Conservation (phyloP, 2,113 vertebrate species). For the Nothocercus julius region DNA sequence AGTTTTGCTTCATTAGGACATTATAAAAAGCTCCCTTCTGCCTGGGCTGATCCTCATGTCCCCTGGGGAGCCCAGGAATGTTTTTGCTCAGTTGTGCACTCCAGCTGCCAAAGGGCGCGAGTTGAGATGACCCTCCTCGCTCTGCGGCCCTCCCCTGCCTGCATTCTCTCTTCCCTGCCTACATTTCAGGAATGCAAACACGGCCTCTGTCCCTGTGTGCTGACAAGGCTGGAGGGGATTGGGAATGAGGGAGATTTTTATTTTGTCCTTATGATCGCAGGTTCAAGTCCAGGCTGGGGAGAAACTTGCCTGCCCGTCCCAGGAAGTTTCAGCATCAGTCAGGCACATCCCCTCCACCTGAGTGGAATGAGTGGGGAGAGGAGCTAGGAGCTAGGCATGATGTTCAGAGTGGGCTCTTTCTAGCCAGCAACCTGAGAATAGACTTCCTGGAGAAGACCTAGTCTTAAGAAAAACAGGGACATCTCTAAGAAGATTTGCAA, state of each 20-base stretch:
- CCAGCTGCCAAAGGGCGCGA: slow-evolving; percentile 18
- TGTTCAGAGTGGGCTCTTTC: background rate
- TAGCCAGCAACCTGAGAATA: background rate
- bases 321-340: background rate
- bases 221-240: background rate
- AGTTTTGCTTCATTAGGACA: background rate
- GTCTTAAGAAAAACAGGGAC: background rate
- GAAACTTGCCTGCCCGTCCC: background rate
- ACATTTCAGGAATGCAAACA: background rate
- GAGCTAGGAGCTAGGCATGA: background rate
- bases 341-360: background rate
- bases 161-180: background rate
- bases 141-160: background rate
- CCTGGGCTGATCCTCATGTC: background rate
- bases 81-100: slow-evolving; percentile 13
- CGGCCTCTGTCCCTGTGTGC: background rate
- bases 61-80: slow-evolving; percentile 6
- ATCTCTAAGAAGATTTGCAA: background rate
- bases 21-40: background rate
- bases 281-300: background rate
- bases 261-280: background rate
- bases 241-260: background rate
- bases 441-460: background rate
- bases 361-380: background rate
- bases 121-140: background rate